Base-by-base conservation (phyloP, 1,140 invertebrate species). In the Sesamia nonagrioides region DNA sequence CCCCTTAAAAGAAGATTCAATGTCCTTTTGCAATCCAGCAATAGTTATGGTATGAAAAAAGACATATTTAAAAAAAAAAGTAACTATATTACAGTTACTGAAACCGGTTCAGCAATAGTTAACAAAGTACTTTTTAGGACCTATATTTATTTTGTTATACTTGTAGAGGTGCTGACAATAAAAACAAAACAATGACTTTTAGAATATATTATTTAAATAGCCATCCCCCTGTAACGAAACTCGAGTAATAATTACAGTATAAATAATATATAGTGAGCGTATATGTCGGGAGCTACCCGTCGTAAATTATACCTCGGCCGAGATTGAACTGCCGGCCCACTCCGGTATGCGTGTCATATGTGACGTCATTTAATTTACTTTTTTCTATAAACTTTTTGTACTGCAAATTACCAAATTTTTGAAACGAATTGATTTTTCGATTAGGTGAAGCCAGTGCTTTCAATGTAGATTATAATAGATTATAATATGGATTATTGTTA, bases 261-360 rank as follows among this genome's bases (percentile, higher is more conserved):
- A 68, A 68, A 68, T 68, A 68, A 68, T 68, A 68, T 27, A 68
- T 48, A 27, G 63, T 40, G 1, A 4, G 63, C 63, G 50, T 68
- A 48, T 48, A 42, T 48, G 45, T 18, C 17, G 40, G 18, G 42
- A 7, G 45, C 42, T 1, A 37, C 27, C 9, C 27, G 8, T 52
- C 45, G 68, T 71, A 71, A 54, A 71, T 71, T 54, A 71, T 54
- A 54, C 68, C 68, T 18, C 68, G 50, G 48, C 27, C 27, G 68
- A 35, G 48, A 71, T 71, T 54, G 68, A 71, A 69, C 68, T 37
- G 68, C 68, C 68, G 33, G 21, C 45, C 27, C 68, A 5, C 48
- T n/a, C 7, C 42, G 63, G 15, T 68, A 50, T 71, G 37, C 68
- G 45, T 52, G 45, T 52, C 68, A 68, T 68, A 33, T 50, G 63